phyloP scores from a whole-genome alignment of 2,888 invertebrate genomes.

The Morpho helenor region DNA sequence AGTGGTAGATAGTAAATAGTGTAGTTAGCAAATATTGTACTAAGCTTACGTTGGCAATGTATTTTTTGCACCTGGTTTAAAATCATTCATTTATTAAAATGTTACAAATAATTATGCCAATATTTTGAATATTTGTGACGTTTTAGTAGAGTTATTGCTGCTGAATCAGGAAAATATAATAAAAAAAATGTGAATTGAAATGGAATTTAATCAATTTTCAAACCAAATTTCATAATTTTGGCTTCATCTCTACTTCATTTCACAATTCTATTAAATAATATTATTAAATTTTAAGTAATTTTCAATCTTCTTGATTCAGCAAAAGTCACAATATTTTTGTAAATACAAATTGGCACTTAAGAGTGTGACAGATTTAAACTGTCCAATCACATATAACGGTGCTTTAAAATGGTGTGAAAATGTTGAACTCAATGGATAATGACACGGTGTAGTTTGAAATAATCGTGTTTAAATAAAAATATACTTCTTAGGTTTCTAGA shows the following conservation, averaged over 20 bases:
- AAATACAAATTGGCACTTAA: slow-evolving; percentile 17
- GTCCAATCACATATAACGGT: too few relatives aligned
- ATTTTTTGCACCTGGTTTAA: slow-evolving; percentile 72
- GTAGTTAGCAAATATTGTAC: slow-evolving; percentile 48
- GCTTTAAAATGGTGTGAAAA: too few relatives aligned
- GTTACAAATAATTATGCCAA: not conserved
- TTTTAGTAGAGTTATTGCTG: slow-evolving; percentile 8
- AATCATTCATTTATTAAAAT: slow-evolving; percentile 26
- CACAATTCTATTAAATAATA: too few relatives aligned
- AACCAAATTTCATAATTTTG: too few relatives aligned
- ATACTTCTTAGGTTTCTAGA: too few relatives aligned
- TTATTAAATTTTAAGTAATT: too few relatives aligned
- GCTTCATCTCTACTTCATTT: too few relatives aligned
- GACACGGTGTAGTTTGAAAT: too few relatives aligned
- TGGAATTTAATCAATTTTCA: too few relatives aligned
- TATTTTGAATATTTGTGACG: slow-evolving; percentile 1
- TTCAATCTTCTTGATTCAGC: too few relatives aligned
- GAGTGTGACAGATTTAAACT: slow-evolving; percentile 1
- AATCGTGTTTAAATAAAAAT: too few relatives aligned
- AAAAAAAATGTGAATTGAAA: not conserved
- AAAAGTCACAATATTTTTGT: not conserved
- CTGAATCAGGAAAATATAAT: slow-evolving; percentile 18
- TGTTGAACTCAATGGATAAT: too few relatives aligned
- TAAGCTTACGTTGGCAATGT: slow-evolving; percentile 71
- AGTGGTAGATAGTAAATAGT: slow-evolving; percentile 41